phyloP scores from a whole-genome alignment of 2,888 invertebrate genomes.

The Melieria omissa region DNA sequence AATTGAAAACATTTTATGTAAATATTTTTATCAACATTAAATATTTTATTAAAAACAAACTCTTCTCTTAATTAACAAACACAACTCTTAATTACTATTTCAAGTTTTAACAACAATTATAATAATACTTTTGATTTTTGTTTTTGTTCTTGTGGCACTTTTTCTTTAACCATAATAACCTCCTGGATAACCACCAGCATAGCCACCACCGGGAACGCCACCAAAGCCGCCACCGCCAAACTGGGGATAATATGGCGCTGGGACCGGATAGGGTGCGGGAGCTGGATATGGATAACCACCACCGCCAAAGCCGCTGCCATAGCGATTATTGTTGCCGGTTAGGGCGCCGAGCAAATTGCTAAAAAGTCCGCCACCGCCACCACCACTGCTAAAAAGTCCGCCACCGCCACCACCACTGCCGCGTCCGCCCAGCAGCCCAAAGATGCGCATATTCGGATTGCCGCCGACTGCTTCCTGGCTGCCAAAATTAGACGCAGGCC shows the following conservation, averaged over 20 bases:
- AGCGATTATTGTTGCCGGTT: constrained; percentile 25
- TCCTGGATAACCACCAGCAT: constrained; percentile 39
- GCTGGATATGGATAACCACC: constrained; percentile 26
- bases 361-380: constrained; percentile 49
- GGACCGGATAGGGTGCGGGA: constrained; percentile 32
- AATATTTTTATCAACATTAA: too few species aligned
- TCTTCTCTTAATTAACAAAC: too few species aligned
- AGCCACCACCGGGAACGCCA: constrained; percentile 42
- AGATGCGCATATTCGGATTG: constrained; percentile 47
- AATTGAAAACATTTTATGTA: too few species aligned
- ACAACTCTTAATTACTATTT: too few species aligned
- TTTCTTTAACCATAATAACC: constrained; percentile 24
- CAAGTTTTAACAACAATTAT: too few species aligned
- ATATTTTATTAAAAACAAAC: too few species aligned
- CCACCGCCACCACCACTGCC: constrained; percentile 50
- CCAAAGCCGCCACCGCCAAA: constrained; percentile 42
- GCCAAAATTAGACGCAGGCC: background rate
- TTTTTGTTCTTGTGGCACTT: too few species aligned
- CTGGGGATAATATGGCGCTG: constrained; percentile 26
- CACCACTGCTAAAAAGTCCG: constrained; percentile 41
- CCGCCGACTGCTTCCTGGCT: background rate
- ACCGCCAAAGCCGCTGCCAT: constrained; percentile 32
- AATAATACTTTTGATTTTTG: too few species aligned
- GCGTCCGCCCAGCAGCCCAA: constrained; percentile 49
- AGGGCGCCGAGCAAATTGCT: constrained; percentile 31